Evolutionary conservation across 1,140 invertebrate genomes (phyloP).

Genomic region (Drosophila carrolli): DNA sequence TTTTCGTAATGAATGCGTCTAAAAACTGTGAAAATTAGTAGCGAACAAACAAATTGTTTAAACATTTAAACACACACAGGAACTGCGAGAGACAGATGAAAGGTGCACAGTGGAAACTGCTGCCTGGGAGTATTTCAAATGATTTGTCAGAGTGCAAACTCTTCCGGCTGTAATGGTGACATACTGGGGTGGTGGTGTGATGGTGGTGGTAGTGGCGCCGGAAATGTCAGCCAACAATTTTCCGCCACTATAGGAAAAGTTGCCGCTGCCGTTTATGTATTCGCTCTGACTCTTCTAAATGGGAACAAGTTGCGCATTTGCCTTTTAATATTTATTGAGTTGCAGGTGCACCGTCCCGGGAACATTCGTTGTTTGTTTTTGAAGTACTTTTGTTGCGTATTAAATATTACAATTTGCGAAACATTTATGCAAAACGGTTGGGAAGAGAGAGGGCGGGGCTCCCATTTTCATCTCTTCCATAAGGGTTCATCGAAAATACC

Average conservation of each 20-base stretch:
- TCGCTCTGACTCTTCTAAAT: constrained; percentile 20
- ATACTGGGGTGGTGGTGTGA: background rate
- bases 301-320: constrained; percentile 50
- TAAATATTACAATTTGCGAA: constrained; percentile 76
- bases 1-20: constrained; percentile 12
- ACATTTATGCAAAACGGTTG: constrained; percentile 70
- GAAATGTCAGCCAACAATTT: constrained; percentile 49
- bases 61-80: constrained; percentile 54
- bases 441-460: background rate
- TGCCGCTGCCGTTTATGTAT: constrained; percentile 13
- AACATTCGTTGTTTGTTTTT: constrained; percentile 13
- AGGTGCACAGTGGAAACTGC: constrained; percentile 32
- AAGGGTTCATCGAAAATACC: background rate
- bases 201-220: background rate
- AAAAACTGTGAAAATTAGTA: constrained; percentile 60
- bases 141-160: constrained; percentile 72
- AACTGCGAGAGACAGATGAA: constrained; percentile 4
- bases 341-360: constrained; percentile 38
- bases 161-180: constrained; percentile 55
- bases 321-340: constrained; percentile 82
- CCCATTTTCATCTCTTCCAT: background rate
- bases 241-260: constrained; percentile 42
- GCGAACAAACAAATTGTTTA: constrained; percentile 53
- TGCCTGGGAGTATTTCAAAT: constrained; percentile 61
- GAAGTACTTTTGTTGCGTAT: constrained; percentile 61